Evolutionary conservation across 2,113 vertebrate genomes (phyloP).

Genomic region (Mus pahari): DNA sequence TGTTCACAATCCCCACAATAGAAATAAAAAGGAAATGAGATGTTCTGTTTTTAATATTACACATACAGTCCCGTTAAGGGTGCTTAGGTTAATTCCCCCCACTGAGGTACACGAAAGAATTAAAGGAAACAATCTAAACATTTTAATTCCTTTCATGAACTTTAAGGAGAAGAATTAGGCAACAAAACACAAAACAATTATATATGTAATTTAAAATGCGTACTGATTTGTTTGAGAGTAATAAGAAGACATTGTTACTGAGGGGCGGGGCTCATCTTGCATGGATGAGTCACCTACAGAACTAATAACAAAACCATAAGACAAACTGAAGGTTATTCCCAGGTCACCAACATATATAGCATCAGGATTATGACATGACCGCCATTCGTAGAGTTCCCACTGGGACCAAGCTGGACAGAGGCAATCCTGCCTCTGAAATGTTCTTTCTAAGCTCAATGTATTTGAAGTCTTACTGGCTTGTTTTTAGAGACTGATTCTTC

Average conservation of each 20-base stretch:
- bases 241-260: conserved; percentile 1
- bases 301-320: neutral
- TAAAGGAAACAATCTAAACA: conserved; percentile 74
- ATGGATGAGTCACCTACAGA: conserved; percentile 20
- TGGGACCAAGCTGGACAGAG: neutral
- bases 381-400: neutral
- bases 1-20: conserved; percentile 78
- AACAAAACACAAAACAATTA: conserved; percentile 81
- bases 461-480: neutral
- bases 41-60: conserved; percentile 82
- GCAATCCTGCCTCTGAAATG: neutral
- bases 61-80: conserved; percentile 63
- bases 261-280: neutral
- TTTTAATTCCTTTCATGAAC: conserved; percentile 75
- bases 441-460: neutral
- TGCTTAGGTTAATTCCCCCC: conserved; percentile 76
- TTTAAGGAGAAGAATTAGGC: conserved; percentile 67
- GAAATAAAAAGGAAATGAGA: conserved; percentile 82
- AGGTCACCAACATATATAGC: neutral
- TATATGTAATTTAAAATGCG: conserved; percentile 76
- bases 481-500: conserved; percentile 14
- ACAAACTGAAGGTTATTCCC: neutral
- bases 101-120: conserved; percentile 71
- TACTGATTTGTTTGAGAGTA: conserved; percentile 53
- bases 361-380: neutral